Conservation (phyloP, 1,140 invertebrate species). For the Probaryconus sp. region DNA sequence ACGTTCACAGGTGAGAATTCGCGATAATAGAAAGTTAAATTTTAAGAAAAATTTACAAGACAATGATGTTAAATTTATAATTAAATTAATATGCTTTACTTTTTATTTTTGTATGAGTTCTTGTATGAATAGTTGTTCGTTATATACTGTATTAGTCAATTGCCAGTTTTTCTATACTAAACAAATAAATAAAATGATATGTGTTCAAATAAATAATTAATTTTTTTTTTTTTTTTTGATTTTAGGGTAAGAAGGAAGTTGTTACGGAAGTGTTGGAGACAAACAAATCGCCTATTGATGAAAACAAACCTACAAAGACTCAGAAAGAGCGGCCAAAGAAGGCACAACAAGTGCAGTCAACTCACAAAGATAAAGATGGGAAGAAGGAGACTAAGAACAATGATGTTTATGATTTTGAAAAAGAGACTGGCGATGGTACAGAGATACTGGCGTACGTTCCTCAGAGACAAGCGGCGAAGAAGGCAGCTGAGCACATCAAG, state of each 20-base stretch:
- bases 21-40: too few relatives aligned
- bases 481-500: conserved; percentile 93
- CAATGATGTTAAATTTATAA: conserved; percentile 5
- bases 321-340: conserved; percentile 67
- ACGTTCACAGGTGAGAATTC: conserved; percentile 61
- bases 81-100: conserved; percentile 2
- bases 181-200: too few relatives aligned
- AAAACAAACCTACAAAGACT: conserved; percentile 73
- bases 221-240: too few relatives aligned
- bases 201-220: too few relatives aligned
- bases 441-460: conserved; percentile 91
- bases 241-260: conserved; percentile 69
- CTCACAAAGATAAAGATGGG: conserved; percentile 63
- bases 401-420: conserved; percentile 82
- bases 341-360: conserved; percentile 8
- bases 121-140: background rate
- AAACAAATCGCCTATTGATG: conserved; percentile 66
- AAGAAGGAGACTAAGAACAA: conserved; percentile 73
- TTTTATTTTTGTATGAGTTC: background rate
- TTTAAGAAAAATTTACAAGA: too few relatives aligned
- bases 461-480: conserved; percentile 92
- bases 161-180: too few relatives aligned
- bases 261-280: conserved; percentile 53
- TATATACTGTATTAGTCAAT: too few relatives aligned
- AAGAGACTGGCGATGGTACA: conserved; percentile 81